phyloP scores from a whole-genome alignment of 1,140 invertebrate species.

The Stegodyphus mimosarum region DNA sequence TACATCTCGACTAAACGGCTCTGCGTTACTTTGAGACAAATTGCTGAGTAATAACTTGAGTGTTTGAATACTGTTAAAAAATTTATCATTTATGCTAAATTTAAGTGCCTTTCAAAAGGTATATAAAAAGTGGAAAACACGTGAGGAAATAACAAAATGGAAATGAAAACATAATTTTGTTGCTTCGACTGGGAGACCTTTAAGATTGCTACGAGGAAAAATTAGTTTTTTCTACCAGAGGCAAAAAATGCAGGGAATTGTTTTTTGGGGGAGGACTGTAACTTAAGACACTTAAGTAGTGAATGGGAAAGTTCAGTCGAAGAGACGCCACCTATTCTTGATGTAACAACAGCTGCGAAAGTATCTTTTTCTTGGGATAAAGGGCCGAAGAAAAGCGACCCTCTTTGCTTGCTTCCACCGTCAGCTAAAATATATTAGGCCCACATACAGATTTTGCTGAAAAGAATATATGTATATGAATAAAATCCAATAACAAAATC shows the following conservation, averaged over 20 bases:
- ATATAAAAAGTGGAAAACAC: no score
- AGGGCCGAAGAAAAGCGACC: background rate
- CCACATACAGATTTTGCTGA: conserved; percentile 22
- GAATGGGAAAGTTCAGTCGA: conserved; percentile 36
- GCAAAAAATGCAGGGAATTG: background rate
- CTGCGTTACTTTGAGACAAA: no score
- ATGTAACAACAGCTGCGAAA: conserved; percentile 48
- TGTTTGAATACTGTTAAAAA: no score
- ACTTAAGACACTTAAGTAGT: conserved; percentile 39
- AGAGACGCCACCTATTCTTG: conserved; percentile 18
- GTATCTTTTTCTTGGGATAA: conserved; percentile 20
- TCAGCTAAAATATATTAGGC: conserved; percentile 15
- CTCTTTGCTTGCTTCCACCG: conserved; percentile 8
- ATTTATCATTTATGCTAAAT: no score
- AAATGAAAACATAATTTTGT: no score
- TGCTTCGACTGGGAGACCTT: no score
- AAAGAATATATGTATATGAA: conserved; percentile 2
- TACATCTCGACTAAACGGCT: no score
- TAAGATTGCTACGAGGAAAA: background rate
- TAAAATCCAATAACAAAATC: background rate
- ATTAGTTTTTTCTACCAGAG: conserved; percentile 2
- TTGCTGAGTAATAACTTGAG: no score
- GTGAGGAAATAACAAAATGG: no score
- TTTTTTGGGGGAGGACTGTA: background rate
- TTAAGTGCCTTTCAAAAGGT: no score